phyloP scores from a whole-genome alignment of 35 echinoderm and acorn worm species.

The Nesometra sesokonis region DNA sequence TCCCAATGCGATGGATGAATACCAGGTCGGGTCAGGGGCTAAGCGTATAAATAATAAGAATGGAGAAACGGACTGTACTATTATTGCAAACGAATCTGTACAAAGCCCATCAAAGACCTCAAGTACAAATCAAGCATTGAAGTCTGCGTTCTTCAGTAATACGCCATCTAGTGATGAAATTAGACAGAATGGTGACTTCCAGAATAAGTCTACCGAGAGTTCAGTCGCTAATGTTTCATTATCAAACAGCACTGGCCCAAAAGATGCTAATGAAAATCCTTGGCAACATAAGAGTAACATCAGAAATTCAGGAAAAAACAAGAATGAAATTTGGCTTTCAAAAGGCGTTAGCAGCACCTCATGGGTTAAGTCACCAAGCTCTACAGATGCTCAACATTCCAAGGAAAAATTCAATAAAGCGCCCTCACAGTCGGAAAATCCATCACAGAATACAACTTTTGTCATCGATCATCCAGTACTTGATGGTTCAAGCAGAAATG shows the following conservation, averaged over 20 bases:
- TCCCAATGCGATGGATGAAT: not conserved
- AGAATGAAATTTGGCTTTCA: not conserved
- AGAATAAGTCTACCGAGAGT: not conserved
- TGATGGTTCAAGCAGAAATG: not conserved
- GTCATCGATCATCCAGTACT: not conserved
- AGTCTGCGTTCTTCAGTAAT: not conserved
- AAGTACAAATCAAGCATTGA: not conserved
- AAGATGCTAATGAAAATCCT: not conserved
- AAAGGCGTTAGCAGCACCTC: not conserved
- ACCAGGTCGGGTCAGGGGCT: not conserved
- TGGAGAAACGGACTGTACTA: not conserved
- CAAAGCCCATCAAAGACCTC: not conserved
- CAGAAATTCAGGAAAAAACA: not conserved
- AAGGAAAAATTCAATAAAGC: not conserved
- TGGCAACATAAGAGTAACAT: not conserved
- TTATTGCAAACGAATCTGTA: not conserved
- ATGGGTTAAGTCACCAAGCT: not conserved
- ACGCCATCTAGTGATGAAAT: not conserved
- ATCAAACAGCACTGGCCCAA: no score
- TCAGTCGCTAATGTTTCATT: not conserved
- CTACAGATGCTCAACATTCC: not conserved
- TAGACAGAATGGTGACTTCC: not conserved
- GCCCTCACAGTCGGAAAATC: not conserved
- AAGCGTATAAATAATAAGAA: not conserved
- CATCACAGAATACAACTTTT: not conserved